Evolutionary conservation across 2,888 invertebrate genomes (phyloP), one percentile per base, ranked within the genome.

Genomic region (Neoaliturus tenellus): DNA sequence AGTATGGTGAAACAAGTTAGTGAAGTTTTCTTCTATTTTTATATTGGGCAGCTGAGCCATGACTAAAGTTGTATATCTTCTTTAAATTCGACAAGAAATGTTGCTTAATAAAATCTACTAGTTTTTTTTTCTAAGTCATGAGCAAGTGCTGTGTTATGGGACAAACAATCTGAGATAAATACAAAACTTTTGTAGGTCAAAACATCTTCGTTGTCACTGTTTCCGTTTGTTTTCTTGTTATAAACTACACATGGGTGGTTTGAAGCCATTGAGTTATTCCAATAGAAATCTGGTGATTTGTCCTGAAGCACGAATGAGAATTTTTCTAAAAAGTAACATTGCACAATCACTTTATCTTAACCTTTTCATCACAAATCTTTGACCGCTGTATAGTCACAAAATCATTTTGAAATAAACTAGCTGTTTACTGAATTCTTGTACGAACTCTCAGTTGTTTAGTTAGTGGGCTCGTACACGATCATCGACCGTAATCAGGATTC

Each of bases 11-110:
- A 5, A 39, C 39, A 39, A 39, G 39, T 39, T 39, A 39, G 6
- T 39, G 12, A 39, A 39, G 39, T 39, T 39, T 39, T 39, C n/a
- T 39, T 39, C 39, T 39, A 12, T 39, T 39, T 39, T 88, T 89
- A 41, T 87, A 88, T 75, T 88, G 88, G 20, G 85, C 71, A 17
- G 87, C 86, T 75, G 84, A 84, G 14, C 87, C 88, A 85, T 89
- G 88, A 58, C 86, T 81, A 39, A 82, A 82, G 51, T 62, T 67
- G 23, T 35, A 35, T 3, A 58, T 23, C 28, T 82, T 82, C 41
- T 69, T 48, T 31, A 82, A 48, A 20, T 51, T 82, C 14, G 31
- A 41, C 44, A 23, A 8, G 39, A 39, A 71, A 17, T 6, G 6
- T 39, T 39, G 39, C 39, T 39, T 39, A 12, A 39, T 39, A 39